phyloP scores from a whole-genome alignment of 2,888 invertebrate genomes.

The Limnephilus auricula region DNA sequence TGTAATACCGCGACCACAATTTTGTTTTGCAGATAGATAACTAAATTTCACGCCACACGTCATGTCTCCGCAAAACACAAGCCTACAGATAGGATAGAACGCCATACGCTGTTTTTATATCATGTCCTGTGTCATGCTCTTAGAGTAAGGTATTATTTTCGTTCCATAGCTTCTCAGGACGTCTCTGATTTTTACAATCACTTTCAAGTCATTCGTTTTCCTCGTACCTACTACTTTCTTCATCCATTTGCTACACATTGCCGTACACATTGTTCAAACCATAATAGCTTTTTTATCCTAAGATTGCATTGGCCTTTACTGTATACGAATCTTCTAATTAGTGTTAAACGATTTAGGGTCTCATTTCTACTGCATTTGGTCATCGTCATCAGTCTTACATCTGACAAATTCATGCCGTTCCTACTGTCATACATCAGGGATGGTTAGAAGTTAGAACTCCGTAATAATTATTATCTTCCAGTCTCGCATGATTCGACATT shows the following conservation, averaged over 20 bases:
- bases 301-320: neutral
- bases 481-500: neutral
- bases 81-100: neutral
- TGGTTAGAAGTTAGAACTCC: neutral
- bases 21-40: neutral
- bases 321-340: neutral
- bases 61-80: neutral
- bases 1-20: neutral
- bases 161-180: neutral
- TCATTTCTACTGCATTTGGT: too few species aligned
- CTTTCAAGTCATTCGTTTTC: neutral
- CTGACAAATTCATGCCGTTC: neutral
- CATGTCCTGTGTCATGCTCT: neutral
- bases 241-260: neutral
- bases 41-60: neutral
- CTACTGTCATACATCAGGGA: neutral
- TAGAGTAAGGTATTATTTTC: too few species aligned
- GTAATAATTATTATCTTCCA: neutral
- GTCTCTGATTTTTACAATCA: neutral
- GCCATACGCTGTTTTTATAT: neutral
- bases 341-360: neutral
- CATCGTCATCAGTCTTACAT: neutral
- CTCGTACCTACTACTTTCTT: neutral
- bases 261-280: neutral
- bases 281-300: neutral